phyloP scores from a whole-genome alignment of 1,140 invertebrate species.

The Hetaerina americana region DNA sequence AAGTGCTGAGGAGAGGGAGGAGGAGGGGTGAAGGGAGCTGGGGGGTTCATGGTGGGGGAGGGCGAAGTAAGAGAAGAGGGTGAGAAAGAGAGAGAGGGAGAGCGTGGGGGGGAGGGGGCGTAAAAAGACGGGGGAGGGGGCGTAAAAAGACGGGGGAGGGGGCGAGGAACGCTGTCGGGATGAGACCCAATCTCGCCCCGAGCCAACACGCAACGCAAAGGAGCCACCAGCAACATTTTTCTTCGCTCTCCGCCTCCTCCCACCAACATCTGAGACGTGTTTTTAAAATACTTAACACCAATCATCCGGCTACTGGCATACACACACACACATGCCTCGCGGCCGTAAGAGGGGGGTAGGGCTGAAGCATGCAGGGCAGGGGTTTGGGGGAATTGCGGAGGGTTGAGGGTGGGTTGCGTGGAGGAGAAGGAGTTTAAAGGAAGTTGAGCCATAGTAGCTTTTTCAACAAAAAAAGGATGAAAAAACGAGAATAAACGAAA shows the following conservation, averaged over 20 bases:
- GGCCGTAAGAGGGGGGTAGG: background rate
- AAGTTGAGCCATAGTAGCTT: background rate
- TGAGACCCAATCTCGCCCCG: background rate
- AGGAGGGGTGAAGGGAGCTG: no score
- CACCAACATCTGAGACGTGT: background rate
- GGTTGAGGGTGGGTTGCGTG: no score
- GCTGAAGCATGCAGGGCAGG: background rate
- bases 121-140: background rate
- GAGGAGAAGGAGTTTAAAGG: no score
- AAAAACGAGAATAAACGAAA: background rate
- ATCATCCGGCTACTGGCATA: background rate
- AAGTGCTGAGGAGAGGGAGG: no score
- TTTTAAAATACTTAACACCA: constrained; percentile 1
- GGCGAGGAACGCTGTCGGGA: background rate
- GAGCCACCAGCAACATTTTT: background rate
- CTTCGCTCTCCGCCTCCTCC: background rate
- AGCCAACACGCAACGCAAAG: background rate
- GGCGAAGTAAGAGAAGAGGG: no score
- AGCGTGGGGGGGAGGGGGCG: background rate
- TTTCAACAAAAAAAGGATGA: no score
- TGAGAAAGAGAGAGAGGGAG: background rate
- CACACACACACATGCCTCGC: background rate
- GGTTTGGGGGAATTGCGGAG: background rate
- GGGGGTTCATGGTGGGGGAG: no score
- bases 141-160: background rate